Evolutionary conservation across 1,140 invertebrate genomes (phyloP).

Genomic region (Dreissena polymorpha): DNA sequence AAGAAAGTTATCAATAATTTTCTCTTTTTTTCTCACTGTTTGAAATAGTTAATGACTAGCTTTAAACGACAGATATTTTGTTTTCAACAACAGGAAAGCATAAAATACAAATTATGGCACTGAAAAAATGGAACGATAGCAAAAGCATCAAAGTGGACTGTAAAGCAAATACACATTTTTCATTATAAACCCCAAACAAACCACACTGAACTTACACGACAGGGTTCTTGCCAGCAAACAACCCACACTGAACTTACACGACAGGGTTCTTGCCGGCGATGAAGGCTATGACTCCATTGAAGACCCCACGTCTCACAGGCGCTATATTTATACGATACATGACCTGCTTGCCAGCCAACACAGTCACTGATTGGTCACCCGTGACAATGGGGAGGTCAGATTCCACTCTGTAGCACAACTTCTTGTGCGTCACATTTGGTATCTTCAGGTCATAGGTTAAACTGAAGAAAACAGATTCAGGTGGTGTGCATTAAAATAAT

Average conservation of each 20-base stretch:
- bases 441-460: slow-evolving; percentile 68
- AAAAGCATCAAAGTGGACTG: too few relatives aligned
- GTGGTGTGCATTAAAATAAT: too few relatives aligned
- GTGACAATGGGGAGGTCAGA: slow-evolving; percentile 75
- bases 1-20: too few relatives aligned
- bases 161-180: too few relatives aligned
- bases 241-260: slow-evolving; percentile 76
- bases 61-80: too few relatives aligned
- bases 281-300: slow-evolving; percentile 77
- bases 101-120: too few relatives aligned
- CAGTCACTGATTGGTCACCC: slow-evolving; percentile 71
- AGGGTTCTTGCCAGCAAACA: slow-evolving; percentile 74
- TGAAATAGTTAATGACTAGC: too few relatives aligned
- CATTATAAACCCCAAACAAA: too few relatives aligned
- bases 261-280: slow-evolving; percentile 73
- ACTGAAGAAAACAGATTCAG: slow-evolving; percentile 62
- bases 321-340: slow-evolving; percentile 70
- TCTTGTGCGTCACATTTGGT: slow-evolving; percentile 77
- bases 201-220: slow-evolving; percentile 75
- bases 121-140: too few relatives aligned
- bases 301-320: slow-evolving; percentile 72
- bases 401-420: slow-evolving; percentile 75
- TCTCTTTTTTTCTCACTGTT: too few relatives aligned
- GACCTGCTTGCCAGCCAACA: slow-evolving; percentile 71
- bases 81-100: too few relatives aligned